Percentiles rank a stretch among this genome's conserved stretches.
Evolutionary conservation across 2,797 vertebrate genomes (phyloP).

Genomic region (Argya squamiceps): DNA sequence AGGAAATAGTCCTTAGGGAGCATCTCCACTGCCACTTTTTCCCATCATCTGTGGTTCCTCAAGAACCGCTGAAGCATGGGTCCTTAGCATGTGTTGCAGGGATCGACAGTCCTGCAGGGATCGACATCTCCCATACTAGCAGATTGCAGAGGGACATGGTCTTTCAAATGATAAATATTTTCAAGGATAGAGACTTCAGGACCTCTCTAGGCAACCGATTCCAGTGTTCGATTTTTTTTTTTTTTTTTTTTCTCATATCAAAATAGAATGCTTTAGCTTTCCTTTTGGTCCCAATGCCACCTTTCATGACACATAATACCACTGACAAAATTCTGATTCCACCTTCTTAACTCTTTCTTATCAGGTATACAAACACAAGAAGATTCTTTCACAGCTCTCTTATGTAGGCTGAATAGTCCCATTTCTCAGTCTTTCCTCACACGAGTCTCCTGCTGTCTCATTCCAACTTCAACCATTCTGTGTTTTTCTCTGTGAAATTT

Average conservation of each 20-base stretch:
- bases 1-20: neutral
- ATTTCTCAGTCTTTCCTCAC: neutral
- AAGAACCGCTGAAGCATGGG: neutral
- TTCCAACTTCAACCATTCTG: neutral
- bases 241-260: neutral
- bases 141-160: neutral
- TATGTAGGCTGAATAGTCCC: neutral
- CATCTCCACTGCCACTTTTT: neutral
- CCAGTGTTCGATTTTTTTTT: neutral
- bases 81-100: neutral
- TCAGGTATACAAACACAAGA: neutral
- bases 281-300: neutral
- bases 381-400: neutral
- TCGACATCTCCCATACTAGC: rapidly evolving
- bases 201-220: neutral
- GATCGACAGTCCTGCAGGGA: neutral
- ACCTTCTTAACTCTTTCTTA: neutral
- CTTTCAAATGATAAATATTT: neutral
- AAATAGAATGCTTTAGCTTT: neutral
- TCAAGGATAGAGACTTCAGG: neutral
- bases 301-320: neutral
- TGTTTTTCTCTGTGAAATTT: neutral
- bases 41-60: neutral
- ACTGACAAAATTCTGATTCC: neutral
- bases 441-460: neutral